Evolutionary conservation across 2,888 invertebrate genomes (phyloP).

Genomic region (Caenorhabditis becei): DNA sequence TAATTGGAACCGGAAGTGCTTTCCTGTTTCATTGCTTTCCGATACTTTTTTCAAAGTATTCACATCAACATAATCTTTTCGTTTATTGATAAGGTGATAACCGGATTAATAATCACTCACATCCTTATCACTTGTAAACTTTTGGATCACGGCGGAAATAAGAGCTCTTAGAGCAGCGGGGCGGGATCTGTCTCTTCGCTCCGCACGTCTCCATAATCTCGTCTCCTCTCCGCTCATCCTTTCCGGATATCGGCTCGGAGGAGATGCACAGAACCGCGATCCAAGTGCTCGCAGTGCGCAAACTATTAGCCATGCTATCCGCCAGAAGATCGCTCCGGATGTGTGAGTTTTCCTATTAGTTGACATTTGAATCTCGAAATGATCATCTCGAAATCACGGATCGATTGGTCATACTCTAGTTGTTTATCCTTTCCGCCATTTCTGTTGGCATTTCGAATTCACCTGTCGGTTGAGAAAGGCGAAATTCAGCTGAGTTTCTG

Average conservation of each 20-base stretch:
- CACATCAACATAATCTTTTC: neutral
- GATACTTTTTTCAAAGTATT: neutral
- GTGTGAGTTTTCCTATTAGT: slow-evolving; percentile 46
- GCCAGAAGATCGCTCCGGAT: slow-evolving; percentile 58
- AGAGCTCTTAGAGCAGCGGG: slow-evolving; percentile 16
- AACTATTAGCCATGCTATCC: slow-evolving; percentile 58
- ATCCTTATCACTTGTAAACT: slow-evolving; percentile 26
- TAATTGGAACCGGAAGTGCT: slow-evolving; percentile 12
- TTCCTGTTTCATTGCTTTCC: slow-evolving; percentile 31
- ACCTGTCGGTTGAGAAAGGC: slow-evolving; percentile 10
- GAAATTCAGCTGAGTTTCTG: slow-evolving; percentile 20
- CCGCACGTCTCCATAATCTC: slow-evolving; percentile 46
- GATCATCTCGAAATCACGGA: neutral
- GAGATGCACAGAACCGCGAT: slow-evolving; percentile 51
- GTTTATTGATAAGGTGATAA: slow-evolving; percentile 23
- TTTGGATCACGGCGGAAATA: neutral
- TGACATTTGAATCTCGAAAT: neutral
- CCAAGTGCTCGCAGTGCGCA: slow-evolving; percentile 53
- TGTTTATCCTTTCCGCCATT: neutral
- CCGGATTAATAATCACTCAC: slow-evolving; percentile 40
- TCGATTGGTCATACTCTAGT: neutral
- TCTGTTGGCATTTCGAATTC: slow-evolving; percentile 16
- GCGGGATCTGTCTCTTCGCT: slow-evolving; percentile 5
- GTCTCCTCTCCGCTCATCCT: slow-evolving; percentile 46
- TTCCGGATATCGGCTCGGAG: slow-evolving; percentile 47